phyloP scores from a whole-genome alignment of 2,113 vertebrate genomes.

The Forbesichthys papilliferus region DNA sequence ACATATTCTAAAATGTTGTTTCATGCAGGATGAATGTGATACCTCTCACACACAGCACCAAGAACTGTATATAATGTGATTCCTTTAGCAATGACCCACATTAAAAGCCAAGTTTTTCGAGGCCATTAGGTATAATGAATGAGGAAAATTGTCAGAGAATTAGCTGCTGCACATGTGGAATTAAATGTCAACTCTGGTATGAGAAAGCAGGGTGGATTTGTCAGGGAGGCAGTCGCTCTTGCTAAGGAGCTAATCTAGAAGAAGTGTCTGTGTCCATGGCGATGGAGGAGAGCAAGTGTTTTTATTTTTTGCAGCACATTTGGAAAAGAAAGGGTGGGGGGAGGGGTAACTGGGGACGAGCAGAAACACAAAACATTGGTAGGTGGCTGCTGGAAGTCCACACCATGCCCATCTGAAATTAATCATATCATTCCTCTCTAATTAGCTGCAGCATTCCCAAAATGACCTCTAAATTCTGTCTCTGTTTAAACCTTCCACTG shows the following conservation, averaged over 20 bases:
- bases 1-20: too few species aligned
- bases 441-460: conserved; percentile 68
- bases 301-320: conserved; percentile 48
- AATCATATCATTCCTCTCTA: conserved; percentile 55
- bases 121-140: conserved; percentile 58
- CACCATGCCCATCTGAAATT: conserved; percentile 58
- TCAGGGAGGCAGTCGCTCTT: conserved; percentile 57
- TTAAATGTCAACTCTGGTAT: conserved; percentile 70
- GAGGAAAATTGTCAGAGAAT: conserved; percentile 43
- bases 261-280: conserved; percentile 51
- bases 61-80: conserved; percentile 1
- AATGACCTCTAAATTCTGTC: conserved; percentile 63
- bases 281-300: conserved; percentile 59
- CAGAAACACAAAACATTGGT: conserved; percentile 42
- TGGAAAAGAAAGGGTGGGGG: conserved; percentile 36
- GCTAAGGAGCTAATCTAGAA: conserved; percentile 59
- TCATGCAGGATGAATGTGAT: neutral
- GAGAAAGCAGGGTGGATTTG: conserved; percentile 64
- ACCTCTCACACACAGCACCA: neutral
- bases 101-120: conserved; percentile 27
- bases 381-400: conserved; percentile 34
- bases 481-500: conserved; percentile 36
- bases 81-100: conserved; percentile 4
- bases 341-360: neutral
- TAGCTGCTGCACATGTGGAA: conserved; percentile 47